These are phyloP conservation scores for Muraenolepis orangiensis DNA, from an alignment of 2,797 vertebrate species.

Conservation along the genomic window DNA sequence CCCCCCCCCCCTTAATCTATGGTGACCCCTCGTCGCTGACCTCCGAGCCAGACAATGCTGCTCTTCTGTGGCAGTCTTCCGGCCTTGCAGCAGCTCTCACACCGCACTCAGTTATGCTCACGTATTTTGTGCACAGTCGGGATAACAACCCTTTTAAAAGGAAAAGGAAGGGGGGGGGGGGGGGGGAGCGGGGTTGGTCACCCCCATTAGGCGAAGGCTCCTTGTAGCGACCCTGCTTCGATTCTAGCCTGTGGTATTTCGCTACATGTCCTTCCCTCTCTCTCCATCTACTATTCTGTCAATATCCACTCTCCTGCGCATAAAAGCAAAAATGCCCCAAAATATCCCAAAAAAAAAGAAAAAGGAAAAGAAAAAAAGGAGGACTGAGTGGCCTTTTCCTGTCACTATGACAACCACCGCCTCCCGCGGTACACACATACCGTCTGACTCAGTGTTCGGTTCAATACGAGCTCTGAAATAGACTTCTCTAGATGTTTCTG, in stretches of 20 bases:
- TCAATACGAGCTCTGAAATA: not conserved
- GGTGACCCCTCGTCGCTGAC: not conserved
- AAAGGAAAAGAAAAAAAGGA: not conserved
- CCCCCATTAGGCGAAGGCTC: too few relatives aligned
- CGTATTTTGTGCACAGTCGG: not conserved
- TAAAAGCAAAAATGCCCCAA: too few relatives aligned
- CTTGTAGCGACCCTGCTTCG: too few relatives aligned
- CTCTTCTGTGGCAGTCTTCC: not conserved
- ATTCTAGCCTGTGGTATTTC: too few relatives aligned
- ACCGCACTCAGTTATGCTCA: constrained; percentile 13
- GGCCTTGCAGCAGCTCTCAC: not conserved
- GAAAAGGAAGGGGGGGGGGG: too few relatives aligned
- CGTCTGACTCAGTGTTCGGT: not conserved
- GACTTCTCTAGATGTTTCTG: constrained; percentile 16
- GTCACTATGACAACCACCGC: not conserved
- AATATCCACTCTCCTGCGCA: too few relatives aligned
- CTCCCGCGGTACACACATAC: not conserved
- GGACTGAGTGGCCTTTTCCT: not conserved
- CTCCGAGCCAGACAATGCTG: not conserved
- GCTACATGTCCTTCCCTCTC: too few relatives aligned
- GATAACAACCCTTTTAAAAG: not conserved
- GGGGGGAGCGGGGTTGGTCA: too few relatives aligned
- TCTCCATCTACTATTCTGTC: too few relatives aligned
- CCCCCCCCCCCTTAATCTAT: not conserved
- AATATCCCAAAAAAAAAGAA: too few relatives aligned